Base-by-base conservation (phyloP, 1,140 invertebrate species). In the Diabrotica undecimpunctata region DNA sequence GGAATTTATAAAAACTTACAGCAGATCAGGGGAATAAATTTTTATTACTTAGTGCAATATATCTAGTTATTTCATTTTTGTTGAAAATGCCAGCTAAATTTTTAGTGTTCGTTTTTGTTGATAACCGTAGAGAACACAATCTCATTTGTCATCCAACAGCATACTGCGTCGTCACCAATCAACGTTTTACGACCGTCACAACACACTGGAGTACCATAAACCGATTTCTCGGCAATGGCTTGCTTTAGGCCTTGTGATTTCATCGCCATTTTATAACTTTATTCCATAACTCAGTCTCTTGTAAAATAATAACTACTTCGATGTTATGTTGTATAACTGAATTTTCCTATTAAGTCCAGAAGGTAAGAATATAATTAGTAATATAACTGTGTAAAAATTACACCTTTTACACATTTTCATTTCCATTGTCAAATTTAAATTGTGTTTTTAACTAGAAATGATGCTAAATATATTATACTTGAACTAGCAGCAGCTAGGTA, bases 111-210 rank as follows among this genome's bases (percentile, higher is more conserved):
- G 63, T 11, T 46, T 51, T 41, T 41, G n/a, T 41, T 12, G 11
- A 56, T 36, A 14, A 56, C 14, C 35, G 57, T 53, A 50, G 52
- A 25, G 55, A 51, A 46, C 41, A 46, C 8, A 46, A 46, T 46
- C 41, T 46, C 68, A 70, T 72, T 70, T 72, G 66, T 72, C 70
- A 72, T 72, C 65, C 59, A 56, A 12, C 60, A 66, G 68, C 67
- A 62, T 71, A 71, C 67, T 58, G 54, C 61, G 37, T 69, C 70
- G 71, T 72, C 71, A 68, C 67, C 71, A 72, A 72, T 72, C 71
- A 72, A 65, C 71, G 71, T 72, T 72, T 72, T 72, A 72, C 71
- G 71, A 71, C 65, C 69, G 55, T 54, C 69, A 72, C 71, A 72
- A 67, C 67, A 72, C 71, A 70, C 71, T 35, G 62, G 69, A 69